phyloP scores from a whole-genome alignment of 2,888 invertebrate species.

The Ormyrus rosae region DNA sequence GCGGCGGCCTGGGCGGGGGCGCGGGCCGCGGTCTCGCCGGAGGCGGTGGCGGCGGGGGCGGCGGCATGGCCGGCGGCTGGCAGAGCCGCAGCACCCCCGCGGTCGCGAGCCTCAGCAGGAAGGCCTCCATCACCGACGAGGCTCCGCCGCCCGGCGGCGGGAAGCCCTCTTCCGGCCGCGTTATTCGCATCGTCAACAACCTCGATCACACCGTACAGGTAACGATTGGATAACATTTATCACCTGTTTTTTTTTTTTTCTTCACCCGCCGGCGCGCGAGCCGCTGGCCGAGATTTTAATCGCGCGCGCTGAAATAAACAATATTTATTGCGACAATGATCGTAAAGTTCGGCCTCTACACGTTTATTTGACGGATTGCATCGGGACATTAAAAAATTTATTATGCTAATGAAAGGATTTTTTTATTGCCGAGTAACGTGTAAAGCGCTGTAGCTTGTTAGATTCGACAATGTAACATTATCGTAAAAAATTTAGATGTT shows the following conservation, averaged over 20 bases:
- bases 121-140: conserved; percentile 89
- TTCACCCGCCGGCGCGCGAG: not conserved
- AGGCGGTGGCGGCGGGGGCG: conserved; percentile 71
- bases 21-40: conserved; percentile 74
- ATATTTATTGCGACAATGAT: too few species aligned
- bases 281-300: too few species aligned
- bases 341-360: too few species aligned
- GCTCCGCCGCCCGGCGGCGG: conserved; percentile 83
- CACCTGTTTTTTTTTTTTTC: not conserved
- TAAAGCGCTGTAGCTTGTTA: too few species aligned
- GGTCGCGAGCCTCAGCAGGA: conserved; percentile 82
- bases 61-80: conserved; percentile 59
- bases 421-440: too few species aligned
- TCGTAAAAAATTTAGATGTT: too few species aligned
- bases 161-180: conserved; percentile 89
- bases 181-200: conserved; percentile 95
- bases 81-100: conserved; percentile 80
- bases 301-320: too few species aligned
- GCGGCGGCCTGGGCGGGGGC: conserved; percentile 74
- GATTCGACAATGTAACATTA: too few species aligned
- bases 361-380: too few species aligned
- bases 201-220: conserved; percentile 94
- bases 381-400: too few species aligned
- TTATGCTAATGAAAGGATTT: too few species aligned
- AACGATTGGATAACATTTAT: conserved; percentile 46